Base-by-base conservation (phyloP, 2,888 invertebrate genomes). In the Orthosia gothica region DNA sequence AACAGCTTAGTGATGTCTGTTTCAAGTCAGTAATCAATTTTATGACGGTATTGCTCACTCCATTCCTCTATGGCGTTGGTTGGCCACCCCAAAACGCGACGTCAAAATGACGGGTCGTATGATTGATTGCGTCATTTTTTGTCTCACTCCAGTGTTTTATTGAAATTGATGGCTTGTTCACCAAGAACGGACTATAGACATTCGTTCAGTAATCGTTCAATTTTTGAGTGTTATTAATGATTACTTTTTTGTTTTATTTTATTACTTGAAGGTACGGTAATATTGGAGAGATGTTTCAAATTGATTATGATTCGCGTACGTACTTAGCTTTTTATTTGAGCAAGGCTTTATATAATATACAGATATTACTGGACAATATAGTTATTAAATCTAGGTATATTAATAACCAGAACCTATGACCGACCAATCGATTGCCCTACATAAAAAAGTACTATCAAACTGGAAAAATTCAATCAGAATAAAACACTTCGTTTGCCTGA, bases 81-180 rank as follows among this genome's bases (percentile, higher is more conserved):
- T 81, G 85, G 84, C 81, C 84, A 79, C 87, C 89, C 88, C 73
- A 69, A 79, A 83, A 70, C 59, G 79, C 68, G 77, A 81, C 74
- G 88, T 89, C 85, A 81, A 79, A 88, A 81, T 88, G 89, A 86
- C 86, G 87, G 80, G 77, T 64, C 58, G 70, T 74, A 86, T 89
- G 89, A 89, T 89, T 89, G 89, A 89, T 89, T 82, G 80, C 88
- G 72, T 74, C 45, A 80, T 87, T 89, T 89, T 89, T 89, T 89
- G 87, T 88, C 84, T 89, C 83, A 87, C 86, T 83, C 86, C 79
- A 72, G 66, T 85, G 69, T 85, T 89, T 88, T 89, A 89, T 89
- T 89, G 89, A 89, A 89, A 89, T 89, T 89, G 89, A 89, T 89
- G 89, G 85, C 88, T 87, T 87, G 82, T 79, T 85, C 86, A 82